phyloP scores from a whole-genome alignment of 2,113 vertebrate genomes.

The Xenus cinereus region DNA sequence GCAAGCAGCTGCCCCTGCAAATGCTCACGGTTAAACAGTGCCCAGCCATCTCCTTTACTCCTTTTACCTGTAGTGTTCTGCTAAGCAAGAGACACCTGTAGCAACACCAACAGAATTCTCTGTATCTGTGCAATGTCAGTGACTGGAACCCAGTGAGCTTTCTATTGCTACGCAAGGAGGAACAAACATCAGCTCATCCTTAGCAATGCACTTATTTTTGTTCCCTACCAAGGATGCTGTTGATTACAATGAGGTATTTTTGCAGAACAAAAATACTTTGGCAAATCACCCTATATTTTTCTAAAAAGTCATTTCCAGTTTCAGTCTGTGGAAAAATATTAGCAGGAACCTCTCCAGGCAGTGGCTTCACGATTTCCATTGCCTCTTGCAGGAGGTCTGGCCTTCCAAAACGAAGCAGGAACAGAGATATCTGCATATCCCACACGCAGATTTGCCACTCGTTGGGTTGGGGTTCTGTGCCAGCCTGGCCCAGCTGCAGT shows the following conservation, averaged over 20 bases:
- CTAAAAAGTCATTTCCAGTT: not conserved
- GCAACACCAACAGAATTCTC: not conserved
- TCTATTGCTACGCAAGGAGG: not conserved
- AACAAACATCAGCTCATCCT: not conserved
- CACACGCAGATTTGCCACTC: not conserved
- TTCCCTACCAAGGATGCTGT: not conserved
- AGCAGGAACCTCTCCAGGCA: not conserved
- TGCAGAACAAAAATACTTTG: not conserved
- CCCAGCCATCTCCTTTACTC: not conserved
- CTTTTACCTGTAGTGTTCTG: fast-evolving
- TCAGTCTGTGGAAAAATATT: not conserved
- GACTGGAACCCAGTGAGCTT: not conserved
- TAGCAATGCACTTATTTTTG: not conserved
- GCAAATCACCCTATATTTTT: not conserved
- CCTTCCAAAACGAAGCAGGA: not conserved
- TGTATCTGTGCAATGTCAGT: not conserved
- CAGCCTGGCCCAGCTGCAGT: not conserved
- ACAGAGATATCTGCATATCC: not conserved
- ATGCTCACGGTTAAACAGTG: fast-evolving
- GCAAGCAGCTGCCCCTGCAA: not conserved
- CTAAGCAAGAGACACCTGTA: not conserved
- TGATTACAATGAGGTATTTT: not conserved
- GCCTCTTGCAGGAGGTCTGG: not conserved
- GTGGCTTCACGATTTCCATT: not conserved
- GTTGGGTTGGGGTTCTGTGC: not conserved